A percentile compares a stretch with the other conserved stretches of the same genome.
Evolutionary conservation across 1,140 invertebrate species (phyloP).

Genomic region (Chymomyza costata): DNA sequence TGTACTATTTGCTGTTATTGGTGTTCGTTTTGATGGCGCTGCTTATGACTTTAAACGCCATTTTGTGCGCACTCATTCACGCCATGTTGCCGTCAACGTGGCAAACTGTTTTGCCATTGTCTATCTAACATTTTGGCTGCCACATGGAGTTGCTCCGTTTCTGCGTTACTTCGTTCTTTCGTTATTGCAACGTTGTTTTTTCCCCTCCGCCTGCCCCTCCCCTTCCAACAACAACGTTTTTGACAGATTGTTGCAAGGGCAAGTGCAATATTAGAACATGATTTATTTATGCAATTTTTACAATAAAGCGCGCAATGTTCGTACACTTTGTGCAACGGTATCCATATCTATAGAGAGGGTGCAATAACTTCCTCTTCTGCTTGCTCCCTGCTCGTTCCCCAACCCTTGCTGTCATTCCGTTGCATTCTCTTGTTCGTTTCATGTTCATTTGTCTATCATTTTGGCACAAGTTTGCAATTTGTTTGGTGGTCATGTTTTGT

Average conservation of each 20-base stretch:
- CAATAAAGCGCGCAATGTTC: slow-evolving; percentile 40
- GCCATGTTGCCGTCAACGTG: too few relatives aligned
- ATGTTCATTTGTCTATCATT: slow-evolving; percentile 67
- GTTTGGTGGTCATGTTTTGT: slow-evolving; percentile 20
- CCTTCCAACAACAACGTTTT: slow-evolving; percentile 14
- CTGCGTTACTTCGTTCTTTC: too few relatives aligned
- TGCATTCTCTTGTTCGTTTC: too few relatives aligned
- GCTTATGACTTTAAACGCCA: slow-evolving; percentile 70
- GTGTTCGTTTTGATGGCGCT: slow-evolving; percentile 19
- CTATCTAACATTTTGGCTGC: too few relatives aligned
- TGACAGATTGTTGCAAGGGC: slow-evolving; percentile 68
- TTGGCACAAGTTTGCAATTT: slow-evolving; percentile 53
- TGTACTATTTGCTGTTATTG: too few relatives aligned
- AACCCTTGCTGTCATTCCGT: slow-evolving; percentile 1
- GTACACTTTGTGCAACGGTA: too few relatives aligned
- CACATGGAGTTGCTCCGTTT: too few relatives aligned
- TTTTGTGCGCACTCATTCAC: slow-evolving; percentile 67
- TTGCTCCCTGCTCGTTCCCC: neutral
- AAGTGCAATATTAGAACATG: slow-evolving; percentile 74
- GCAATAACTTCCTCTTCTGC: too few relatives aligned
- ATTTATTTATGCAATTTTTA: slow-evolving; percentile 75
- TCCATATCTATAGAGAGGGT: too few relatives aligned
- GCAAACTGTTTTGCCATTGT: too few relatives aligned
- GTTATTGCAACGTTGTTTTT: too few relatives aligned
- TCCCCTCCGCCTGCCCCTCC: too few relatives aligned